Conservation (phyloP, 2,797 vertebrate genomes). For the Sylvilagus floridanus region DNA sequence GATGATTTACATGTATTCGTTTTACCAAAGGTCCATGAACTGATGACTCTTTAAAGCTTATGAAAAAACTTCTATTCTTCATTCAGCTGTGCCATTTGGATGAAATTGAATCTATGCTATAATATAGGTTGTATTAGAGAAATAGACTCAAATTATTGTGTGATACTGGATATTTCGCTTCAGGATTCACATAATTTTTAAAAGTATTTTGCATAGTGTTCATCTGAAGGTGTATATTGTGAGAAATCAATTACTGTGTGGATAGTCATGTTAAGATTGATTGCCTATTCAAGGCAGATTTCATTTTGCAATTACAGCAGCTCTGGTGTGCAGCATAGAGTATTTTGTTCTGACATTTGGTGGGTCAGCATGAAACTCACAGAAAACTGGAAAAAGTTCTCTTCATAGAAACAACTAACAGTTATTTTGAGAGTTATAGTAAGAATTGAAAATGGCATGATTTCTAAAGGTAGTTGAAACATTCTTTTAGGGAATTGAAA, state of each 20-base stretch:
- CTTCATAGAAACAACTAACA: background rate
- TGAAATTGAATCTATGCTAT: background rate
- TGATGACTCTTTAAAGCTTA: background rate
- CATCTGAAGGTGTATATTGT: background rate
- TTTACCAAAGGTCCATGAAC: conserved; percentile 10
- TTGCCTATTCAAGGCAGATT: background rate
- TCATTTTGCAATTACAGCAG: background rate
- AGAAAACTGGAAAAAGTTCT: background rate
- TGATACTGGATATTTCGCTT: background rate
- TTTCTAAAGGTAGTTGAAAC: background rate
- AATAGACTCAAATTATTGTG: background rate
- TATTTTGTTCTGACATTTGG: background rate
- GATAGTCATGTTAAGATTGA: background rate
- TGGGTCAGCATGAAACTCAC: background rate
- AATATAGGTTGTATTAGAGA: background rate
- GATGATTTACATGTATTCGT: background rate
- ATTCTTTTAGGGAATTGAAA: background rate
- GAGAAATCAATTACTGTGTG: background rate
- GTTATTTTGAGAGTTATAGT: background rate
- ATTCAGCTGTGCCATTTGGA: background rate
- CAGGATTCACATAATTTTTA: background rate
- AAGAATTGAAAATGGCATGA: conserved; percentile 5
- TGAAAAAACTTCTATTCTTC: background rate
- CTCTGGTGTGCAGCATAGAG: background rate
- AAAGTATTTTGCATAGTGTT: background rate